Evolutionary conservation across 2,797 vertebrate genomes (phyloP).

Genomic region (Liparis tanakae): DNA sequence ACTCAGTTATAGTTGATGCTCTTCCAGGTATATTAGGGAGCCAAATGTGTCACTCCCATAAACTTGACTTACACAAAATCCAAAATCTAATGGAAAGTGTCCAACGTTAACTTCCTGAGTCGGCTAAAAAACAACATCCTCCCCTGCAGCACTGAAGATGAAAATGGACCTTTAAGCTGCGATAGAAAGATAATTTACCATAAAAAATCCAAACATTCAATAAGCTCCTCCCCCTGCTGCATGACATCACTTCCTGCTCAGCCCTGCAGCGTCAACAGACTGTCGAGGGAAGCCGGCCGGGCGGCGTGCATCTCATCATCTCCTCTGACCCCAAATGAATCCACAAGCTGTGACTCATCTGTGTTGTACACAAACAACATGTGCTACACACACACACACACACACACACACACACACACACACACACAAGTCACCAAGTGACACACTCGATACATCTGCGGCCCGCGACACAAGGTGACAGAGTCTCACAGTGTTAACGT

Average conservation of each 20-base stretch:
- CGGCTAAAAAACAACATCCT: neutral
- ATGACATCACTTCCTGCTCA: slow-evolving; percentile 11
- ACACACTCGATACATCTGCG: slow-evolving; percentile 67
- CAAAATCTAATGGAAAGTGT: neutral
- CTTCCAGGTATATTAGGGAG: neutral
- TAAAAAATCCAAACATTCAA: neutral
- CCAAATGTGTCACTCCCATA: neutral
- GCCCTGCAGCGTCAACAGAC: slow-evolving; percentile 15
- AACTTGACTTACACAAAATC: neutral
- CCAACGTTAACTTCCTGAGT: neutral
- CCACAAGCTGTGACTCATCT: slow-evolving; percentile 15
- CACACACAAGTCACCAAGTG: slow-evolving; percentile 47
- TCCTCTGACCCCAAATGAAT: neutral
- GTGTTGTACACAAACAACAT: slow-evolving; percentile 13
- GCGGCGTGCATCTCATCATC: too few relatives aligned
- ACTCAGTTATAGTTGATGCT: neutral
- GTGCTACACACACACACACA: slow-evolving; percentile 38
- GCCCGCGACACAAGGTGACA: slow-evolving; percentile 58
- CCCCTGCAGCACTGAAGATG: neutral
- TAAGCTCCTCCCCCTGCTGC: neutral
- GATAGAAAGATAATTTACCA: neutral
- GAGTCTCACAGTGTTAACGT: slow-evolving; percentile 71
- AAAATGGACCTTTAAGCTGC: neutral
- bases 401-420: slow-evolving; percentile 36
- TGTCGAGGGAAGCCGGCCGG: too few relatives aligned